These are phyloP conservation scores for Drosophila subpulchrella DNA, from an alignment of 1,140 invertebrate genomes.

Conservation along the genomic window DNA sequence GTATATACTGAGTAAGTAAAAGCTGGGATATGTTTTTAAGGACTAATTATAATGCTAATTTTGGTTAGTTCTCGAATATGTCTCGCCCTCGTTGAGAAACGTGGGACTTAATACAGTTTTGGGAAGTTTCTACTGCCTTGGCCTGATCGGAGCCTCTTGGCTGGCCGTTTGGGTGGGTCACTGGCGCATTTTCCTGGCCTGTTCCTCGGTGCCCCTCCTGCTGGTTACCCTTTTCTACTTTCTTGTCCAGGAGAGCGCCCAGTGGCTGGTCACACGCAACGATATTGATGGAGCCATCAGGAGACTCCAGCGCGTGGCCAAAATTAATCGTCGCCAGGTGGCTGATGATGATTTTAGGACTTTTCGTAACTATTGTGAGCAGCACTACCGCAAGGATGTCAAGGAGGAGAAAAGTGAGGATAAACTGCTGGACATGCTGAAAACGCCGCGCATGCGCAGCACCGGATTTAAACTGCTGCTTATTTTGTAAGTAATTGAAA, in stretches of 20 bases:
- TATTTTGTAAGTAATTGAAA: conserved; percentile 85
- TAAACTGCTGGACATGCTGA: conserved; percentile 85
- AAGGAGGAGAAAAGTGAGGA: conserved; percentile 59
- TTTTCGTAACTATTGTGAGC: conserved; percentile 82
- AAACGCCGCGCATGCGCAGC: conserved; percentile 85
- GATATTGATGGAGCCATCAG: conserved; percentile 85
- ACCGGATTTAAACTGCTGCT: conserved; percentile 86
- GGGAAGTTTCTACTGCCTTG: conserved; percentile 86
- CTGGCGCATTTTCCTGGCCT: conserved; percentile 86
- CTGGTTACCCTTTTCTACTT: conserved; percentile 85
- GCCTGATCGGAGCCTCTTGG: conserved; percentile 86
- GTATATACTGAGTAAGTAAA: conserved; percentile 86
- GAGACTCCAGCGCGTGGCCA: conserved; percentile 86
- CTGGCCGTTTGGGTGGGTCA: conserved; percentile 85
- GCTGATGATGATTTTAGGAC: conserved; percentile 81
- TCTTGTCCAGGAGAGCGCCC: conserved; percentile 87
- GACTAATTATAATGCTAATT: not conserved
- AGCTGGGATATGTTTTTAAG: not conserved
- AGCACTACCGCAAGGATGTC: conserved; percentile 65
- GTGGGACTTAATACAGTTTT: conserved; percentile 86
- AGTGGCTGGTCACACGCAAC: conserved; percentile 87
- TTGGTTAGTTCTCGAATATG: conserved; percentile 86
- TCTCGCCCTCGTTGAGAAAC: conserved; percentile 86
- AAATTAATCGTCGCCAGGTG: conserved; percentile 85
- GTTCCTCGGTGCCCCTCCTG: conserved; percentile 85